Evolutionary conservation across 2,113 vertebrate genomes (phyloP).

Genomic region (Acinonyx jubatus): DNA sequence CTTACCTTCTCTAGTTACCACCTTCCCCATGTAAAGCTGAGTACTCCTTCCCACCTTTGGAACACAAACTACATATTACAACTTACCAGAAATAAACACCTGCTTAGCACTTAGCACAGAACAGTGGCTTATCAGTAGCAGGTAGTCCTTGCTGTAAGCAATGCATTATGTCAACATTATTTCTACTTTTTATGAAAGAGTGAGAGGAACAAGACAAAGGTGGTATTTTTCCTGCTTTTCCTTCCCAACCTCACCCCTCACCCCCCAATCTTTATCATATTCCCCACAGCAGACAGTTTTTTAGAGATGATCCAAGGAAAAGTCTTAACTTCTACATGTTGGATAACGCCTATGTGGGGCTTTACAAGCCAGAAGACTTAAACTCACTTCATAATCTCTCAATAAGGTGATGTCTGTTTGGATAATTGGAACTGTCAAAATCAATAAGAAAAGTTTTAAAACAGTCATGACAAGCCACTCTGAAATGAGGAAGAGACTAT

Average conservation of each 20-base stretch:
- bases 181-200: constrained; percentile 19
- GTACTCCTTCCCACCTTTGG: neutral
- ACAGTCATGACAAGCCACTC: constrained; percentile 63
- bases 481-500: constrained; percentile 64
- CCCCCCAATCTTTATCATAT: neutral
- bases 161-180: neutral
- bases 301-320: constrained; percentile 39
- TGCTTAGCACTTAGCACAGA: constrained; percentile 8
- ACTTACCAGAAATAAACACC: constrained; percentile 36
- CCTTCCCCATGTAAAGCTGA: constrained; percentile 20
- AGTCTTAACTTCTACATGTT: neutral
- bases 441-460: constrained; percentile 76
- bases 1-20: neutral
- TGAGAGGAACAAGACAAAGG: constrained; percentile 8
- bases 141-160: neutral
- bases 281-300: neutral
- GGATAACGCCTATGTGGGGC: neutral
- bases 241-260: neutral
- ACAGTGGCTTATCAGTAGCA: neutral
- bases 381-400: constrained; percentile 48
- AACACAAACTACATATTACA: constrained; percentile 2
- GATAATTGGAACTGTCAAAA: constrained; percentile 74
- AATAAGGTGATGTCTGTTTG: constrained; percentile 62
- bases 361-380: constrained; percentile 20
- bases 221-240: neutral